These are phyloP conservation scores for Channallabes apus DNA, from an alignment of 2,797 vertebrate genomes.

Conservation along the genomic window DNA sequence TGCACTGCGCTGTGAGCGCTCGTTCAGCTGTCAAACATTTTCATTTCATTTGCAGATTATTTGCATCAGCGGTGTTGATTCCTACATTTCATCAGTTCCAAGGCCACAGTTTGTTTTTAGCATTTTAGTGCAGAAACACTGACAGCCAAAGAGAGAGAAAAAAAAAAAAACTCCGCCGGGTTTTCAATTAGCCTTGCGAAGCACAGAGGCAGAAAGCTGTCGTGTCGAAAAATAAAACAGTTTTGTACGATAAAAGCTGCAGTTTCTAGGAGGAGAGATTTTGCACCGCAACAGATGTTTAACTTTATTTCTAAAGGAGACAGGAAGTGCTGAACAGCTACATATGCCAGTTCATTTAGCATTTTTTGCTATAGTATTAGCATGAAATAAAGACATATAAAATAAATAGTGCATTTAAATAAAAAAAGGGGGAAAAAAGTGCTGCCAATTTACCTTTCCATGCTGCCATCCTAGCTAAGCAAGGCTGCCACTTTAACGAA, in stretches of 20 bases:
- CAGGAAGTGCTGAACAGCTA: not conserved
- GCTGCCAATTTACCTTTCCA: not conserved
- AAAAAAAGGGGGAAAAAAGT: not conserved
- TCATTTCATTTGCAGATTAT: not conserved
- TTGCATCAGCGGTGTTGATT: not conserved
- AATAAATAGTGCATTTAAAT: not conserved
- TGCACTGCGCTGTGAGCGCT: not conserved
- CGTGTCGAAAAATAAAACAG: not conserved
- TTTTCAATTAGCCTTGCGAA: conserved; percentile 12
- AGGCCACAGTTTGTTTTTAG: too few relatives aligned
- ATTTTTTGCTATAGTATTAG: not conserved
- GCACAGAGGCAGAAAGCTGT: not conserved
- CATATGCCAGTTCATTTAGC: not conserved
- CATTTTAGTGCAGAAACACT: not conserved
- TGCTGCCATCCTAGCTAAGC: not conserved
- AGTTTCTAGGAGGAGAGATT: not conserved
- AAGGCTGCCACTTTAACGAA: not conserved
- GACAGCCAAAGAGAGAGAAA: not conserved
- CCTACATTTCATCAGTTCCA: too few relatives aligned
- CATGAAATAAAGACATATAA: not conserved
- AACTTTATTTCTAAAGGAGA: not conserved
- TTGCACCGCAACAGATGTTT: not conserved
- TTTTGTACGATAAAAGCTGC: too few relatives aligned
- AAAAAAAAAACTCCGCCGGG: not conserved
- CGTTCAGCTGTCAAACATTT: not conserved